Evolutionary conservation across 2,797 vertebrate genomes (phyloP).

Genomic region (Centropyge bicolor): DNA sequence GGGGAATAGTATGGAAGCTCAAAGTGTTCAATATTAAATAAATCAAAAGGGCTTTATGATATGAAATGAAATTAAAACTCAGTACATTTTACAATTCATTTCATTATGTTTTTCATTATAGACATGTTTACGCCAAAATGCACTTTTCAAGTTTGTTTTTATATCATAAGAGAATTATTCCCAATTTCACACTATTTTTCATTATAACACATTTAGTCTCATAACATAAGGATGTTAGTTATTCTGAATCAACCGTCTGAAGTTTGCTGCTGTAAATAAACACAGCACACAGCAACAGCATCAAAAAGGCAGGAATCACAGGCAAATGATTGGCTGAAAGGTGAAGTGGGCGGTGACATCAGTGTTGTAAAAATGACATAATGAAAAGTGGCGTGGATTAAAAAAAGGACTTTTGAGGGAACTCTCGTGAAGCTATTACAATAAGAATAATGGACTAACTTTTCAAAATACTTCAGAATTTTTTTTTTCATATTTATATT

Average conservation of each 20-base stretch:
- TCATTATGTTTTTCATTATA: background rate
- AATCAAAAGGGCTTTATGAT: background rate
- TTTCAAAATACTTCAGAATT: background rate
- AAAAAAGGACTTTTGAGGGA: background rate
- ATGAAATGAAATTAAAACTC: background rate
- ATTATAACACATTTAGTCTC: background rate
- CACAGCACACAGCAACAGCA: background rate
- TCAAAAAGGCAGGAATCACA: background rate
- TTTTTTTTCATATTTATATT: background rate
- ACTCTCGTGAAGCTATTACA: background rate
- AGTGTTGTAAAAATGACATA: background rate
- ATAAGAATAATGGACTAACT: background rate
- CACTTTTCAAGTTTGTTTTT: background rate
- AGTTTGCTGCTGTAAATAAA: background rate
- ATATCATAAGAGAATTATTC: background rate
- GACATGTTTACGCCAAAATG: background rate
- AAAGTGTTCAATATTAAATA: slow-evolving; percentile 5
- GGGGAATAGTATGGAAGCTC: background rate
- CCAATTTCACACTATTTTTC: background rate
- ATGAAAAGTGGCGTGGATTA: background rate
- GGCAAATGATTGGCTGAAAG: background rate
- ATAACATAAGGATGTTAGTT: too few relatives aligned
- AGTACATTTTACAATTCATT: background rate
- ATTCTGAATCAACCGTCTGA: background rate
- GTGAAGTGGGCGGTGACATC: background rate